Conservation (phyloP, 2,888 invertebrate genomes). For the Latheticus oryzae region DNA sequence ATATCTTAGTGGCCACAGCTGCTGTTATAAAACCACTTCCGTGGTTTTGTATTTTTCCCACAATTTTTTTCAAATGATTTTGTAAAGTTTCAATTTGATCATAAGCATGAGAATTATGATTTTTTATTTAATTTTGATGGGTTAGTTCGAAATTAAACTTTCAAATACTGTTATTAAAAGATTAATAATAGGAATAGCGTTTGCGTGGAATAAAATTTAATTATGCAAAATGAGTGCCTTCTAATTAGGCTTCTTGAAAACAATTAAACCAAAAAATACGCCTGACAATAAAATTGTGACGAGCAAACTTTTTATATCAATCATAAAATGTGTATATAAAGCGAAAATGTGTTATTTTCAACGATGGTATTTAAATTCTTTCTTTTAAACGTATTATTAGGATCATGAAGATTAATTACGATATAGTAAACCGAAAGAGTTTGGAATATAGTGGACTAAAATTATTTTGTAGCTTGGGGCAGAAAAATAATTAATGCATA, state of each 20-base stretch:
- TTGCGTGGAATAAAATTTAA: conserved; percentile 14
- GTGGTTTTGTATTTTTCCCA: conserved; percentile 24
- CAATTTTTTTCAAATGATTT: conserved; percentile 13
- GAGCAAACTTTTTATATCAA: conserved; percentile 1
- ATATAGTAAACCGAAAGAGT: conserved; percentile 31
- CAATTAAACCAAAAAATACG: conserved; percentile 16
- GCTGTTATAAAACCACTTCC: conserved; percentile 24
- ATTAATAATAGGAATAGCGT: conserved; percentile 11
- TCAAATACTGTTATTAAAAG: conserved; percentile 9
- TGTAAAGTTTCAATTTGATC: no score
- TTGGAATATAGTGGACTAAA: conserved; percentile 35
- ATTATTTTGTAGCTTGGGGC: conserved; percentile 40
- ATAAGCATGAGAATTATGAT: no score
- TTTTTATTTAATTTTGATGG: no score
- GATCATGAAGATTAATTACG: conserved; percentile 38
- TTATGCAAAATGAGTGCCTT: conserved; percentile 12
- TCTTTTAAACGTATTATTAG: conserved; percentile 33
- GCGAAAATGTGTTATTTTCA: conserved; percentile 3
- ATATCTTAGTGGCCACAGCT: conserved; percentile 22
- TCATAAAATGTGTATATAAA: neutral
- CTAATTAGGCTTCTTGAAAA: conserved; percentile 9
- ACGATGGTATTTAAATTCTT: conserved; percentile 19
- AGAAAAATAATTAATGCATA: conserved; percentile 39
- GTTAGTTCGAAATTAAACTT: no score
- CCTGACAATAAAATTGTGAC: neutral